phyloP scores from a whole-genome alignment of 1,140 invertebrate genomes.

The Drosophila suzukii region DNA sequence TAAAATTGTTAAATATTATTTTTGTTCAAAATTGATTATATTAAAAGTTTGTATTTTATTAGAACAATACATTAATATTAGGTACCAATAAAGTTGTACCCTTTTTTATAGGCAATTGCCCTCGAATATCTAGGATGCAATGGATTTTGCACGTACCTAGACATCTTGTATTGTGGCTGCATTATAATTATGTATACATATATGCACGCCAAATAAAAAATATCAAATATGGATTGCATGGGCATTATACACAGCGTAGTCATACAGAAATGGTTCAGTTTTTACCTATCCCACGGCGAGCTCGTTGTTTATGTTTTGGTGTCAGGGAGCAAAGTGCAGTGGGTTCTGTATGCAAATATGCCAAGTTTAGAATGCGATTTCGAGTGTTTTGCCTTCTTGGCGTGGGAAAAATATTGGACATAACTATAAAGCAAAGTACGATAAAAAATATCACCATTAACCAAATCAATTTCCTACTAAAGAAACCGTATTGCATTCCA shows the following conservation, averaged over 20 bases:
- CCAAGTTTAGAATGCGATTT: constrained; percentile 69
- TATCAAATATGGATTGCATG: constrained; percentile 52
- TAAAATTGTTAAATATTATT: no score
- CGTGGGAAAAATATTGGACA: neutral
- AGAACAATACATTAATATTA: no score
- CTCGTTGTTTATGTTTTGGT: constrained; percentile 72
- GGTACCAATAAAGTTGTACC: neutral
- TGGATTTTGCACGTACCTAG: constrained; percentile 34
- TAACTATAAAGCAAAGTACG: neutral
- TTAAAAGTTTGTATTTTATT: no score
- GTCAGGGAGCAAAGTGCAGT: constrained; percentile 65
- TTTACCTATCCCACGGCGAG: constrained; percentile 24
- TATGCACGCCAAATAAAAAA: constrained; percentile 55
- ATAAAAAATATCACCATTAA: neutral
- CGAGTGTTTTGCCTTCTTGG: constrained; percentile 24
- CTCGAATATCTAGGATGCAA: neutral
- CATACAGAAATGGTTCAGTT: neutral
- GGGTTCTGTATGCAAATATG: constrained; percentile 74
- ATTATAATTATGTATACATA: constrained; percentile 58
- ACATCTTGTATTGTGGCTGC: constrained; percentile 28
- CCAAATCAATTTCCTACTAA: neutral
- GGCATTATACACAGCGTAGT: neutral
- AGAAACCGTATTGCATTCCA: no score
- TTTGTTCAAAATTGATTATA: no score
- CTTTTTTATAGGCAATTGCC: neutral